Base-by-base conservation (phyloP, 2,797 vertebrate genomes). In the Premnoplex brunnescens region DNA sequence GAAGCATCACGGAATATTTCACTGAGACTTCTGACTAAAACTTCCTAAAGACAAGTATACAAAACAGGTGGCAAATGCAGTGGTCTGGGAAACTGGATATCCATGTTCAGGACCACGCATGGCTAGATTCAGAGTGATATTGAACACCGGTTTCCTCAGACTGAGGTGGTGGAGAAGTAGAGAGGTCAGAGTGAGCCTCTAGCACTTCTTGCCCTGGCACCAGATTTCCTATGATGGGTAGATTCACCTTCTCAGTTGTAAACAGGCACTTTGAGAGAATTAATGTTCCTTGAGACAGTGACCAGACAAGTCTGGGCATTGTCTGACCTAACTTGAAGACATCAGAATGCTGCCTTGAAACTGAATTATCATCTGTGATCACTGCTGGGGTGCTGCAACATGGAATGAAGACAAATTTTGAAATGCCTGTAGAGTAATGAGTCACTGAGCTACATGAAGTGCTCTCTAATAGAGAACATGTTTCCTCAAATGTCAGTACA, bases 101-200 rank as follows among this genome's bases (percentile, higher is more conserved):
- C 24, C 5, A 1, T 14, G 6, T 87, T 19, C 8, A 28, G 15
- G 16, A 66, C 55, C 14, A 3, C 26, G 8, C 0, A 0, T 49
- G 54, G 20, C 46, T 68, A 75, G 63, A 32, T 87, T 82, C 41
- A 63, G 37, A 41, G 22, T 0, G 1, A 9, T 43, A 27, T 12
- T 68, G 39, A 36, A 19, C 85, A 17, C 28, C 22, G 30, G 14
- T 54, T 68, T 76, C 69, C 49, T 71, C 32, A 74, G 24, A 83
- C 68, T 11, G n/a, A 75, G 43, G 26, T 54, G 26, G 7, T 52
- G 43, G 41, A 48, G 37, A 39, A 81, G 10, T 10, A 62, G 21
- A 46, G 55, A 43, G 10, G 12, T 82, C 16, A 22, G 10, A 10
- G 19, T 44, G 63, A 41, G 30, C 49, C 32, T 68, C 28, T 34